Evolutionary conservation across 2,888 invertebrate species (phyloP), one percentile per base, ranked within the genome.

Genomic region (Malacosoma neustria): DNA sequence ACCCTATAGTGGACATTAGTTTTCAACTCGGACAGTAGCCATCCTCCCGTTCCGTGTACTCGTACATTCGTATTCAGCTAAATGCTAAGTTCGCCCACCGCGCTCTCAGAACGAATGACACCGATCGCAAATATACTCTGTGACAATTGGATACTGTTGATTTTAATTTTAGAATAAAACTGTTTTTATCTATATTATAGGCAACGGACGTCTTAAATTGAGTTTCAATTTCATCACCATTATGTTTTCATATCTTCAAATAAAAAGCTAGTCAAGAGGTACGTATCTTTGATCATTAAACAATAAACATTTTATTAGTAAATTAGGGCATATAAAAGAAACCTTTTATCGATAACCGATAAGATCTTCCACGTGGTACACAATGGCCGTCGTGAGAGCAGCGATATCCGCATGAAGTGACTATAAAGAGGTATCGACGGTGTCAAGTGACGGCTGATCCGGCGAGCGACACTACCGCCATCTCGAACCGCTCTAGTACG

Each of bases 401-500:
- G 5, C 22, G 22, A 22, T 22, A 22, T 22, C 22, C 22, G 22
- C 9, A 22, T 22, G 22, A 22, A 22, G 22, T 69, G 76, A 65
- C 72, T 52, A 65, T 74, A 61, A 54, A 80, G 82, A 58, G 71
- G 69, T 60, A 69, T 72, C 58, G 64, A 58, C 70, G 67, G 67
- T 80, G 81, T 81, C 81, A 76, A 82, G 77, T 55, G 65, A 46
- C 64, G 55, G 50, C 67, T 66, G 70, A 74, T 70, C 73, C 55
- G 54, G 54, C 51, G 51, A 63, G 49, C 61, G 61, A 62, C 64
- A 59, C 67, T 61, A 65, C 59, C 62, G 67, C 67, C 62, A 66
- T 69, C 66, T 61, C 54, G 49, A 51, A 45, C 51, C 47, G 51
- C 43, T 62, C 64, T 72, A 74, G 75, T 73, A 81, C 85, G 84